Evolutionary conservation across 2,888 invertebrate species (phyloP).

Genomic region (Calephelis perditalis): DNA sequence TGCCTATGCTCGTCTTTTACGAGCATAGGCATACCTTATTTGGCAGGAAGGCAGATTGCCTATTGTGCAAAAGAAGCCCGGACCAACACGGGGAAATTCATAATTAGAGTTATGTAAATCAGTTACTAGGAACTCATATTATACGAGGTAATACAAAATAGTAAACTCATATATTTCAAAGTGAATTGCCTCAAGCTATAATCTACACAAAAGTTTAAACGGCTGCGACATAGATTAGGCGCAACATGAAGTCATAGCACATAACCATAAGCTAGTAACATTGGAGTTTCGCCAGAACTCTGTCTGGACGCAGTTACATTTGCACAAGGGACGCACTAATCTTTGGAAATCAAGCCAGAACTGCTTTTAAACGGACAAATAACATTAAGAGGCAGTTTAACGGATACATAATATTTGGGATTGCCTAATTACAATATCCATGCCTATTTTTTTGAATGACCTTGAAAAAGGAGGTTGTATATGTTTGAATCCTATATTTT

Average conservation of each 20-base stretch:
- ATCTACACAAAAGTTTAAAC: slow-evolving; percentile 24
- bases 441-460: background rate
- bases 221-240: slow-evolving; percentile 21
- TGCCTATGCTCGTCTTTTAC: no score
- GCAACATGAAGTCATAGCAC: slow-evolving; percentile 38
- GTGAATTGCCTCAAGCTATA: slow-evolving; percentile 21
- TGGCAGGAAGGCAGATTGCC: no score
- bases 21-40: no score
- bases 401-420: slow-evolving; percentile 21
- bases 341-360: slow-evolving; percentile 38
- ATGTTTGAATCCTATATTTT: no score
- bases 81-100: no score
- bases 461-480: background rate
- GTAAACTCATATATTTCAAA: slow-evolving; percentile 14
- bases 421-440: slow-evolving; percentile 15
- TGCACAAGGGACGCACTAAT: slow-evolving; percentile 46
- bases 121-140: no score
- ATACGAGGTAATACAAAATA: background rate
- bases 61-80: no score
- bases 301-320: slow-evolving; percentile 60
- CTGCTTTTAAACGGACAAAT: slow-evolving; percentile 30
- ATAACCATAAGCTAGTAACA: slow-evolving; percentile 44
- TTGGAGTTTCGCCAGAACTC: slow-evolving; percentile 60
- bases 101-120: no score
- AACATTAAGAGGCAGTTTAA: slow-evolving; percentile 29